Conservation (phyloP, 92 coral and sea anemone genomes). For the Phymanthus crucifer region DNA sequence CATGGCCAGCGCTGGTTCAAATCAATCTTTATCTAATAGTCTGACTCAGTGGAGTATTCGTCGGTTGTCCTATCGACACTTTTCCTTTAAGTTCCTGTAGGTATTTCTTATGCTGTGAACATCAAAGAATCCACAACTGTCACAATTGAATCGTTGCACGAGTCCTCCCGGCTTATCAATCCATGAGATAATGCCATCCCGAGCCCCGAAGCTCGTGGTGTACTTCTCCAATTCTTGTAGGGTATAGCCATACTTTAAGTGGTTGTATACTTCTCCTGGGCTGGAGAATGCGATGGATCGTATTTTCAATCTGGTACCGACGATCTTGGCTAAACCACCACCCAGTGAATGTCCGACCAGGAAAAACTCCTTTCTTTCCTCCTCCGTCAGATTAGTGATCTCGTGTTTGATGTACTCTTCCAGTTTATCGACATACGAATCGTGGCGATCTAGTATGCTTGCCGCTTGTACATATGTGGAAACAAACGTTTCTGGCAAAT, state of each 20-base stretch:
- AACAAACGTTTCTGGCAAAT: constrained; percentile 47
- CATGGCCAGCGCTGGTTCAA: too few species aligned
- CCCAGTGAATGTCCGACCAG: constrained; percentile 71
- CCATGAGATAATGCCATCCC: constrained; percentile 66
- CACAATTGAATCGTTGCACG: constrained; percentile 65
- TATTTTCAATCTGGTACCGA: constrained; percentile 53
- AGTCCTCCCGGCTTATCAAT: constrained; percentile 67
- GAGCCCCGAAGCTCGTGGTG: constrained; percentile 62
- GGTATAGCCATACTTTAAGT: constrained; percentile 49
- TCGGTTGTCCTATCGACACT: constrained; percentile 20
- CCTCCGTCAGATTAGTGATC: neutral
- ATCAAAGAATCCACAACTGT: constrained; percentile 32
- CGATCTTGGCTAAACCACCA: constrained; percentile 71
- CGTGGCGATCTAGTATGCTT: constrained; percentile 49
- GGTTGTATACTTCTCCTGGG: constrained; percentile 68
- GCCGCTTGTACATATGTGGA: constrained; percentile 45
- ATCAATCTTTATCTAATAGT: too few species aligned
- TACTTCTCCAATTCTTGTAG: constrained; percentile 55
- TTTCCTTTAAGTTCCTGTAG: constrained; percentile 60
- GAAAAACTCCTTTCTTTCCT: constrained; percentile 22
- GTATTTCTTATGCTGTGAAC: constrained; percentile 68
- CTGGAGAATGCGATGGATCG: constrained; percentile 56
- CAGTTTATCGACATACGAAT: constrained; percentile 33
- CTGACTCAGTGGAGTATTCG: neutral
- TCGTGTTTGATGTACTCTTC: constrained; percentile 19